Percentiles rank a stretch among this genome's conserved stretches.
phyloP scores from a whole-genome alignment of 35 echinoderm and acorn worm genomes.

The Ophioderma brevispina region DNA sequence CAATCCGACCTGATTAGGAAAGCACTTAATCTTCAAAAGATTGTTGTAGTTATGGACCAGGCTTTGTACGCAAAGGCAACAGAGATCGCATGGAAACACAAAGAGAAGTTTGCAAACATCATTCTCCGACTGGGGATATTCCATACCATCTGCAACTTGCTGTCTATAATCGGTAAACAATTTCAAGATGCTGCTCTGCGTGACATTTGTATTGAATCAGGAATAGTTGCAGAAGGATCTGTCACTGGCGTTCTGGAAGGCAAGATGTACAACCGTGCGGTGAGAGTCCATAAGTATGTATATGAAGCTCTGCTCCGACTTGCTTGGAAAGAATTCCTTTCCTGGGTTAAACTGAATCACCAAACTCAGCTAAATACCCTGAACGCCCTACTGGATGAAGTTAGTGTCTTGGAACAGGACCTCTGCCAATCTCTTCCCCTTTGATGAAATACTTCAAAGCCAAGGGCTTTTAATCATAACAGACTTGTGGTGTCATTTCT shows the following conservation, averaged over 20 bases:
- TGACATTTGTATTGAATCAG: slow-evolving; percentile 37
- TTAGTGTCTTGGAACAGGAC: too few relatives aligned
- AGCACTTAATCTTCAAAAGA: not conserved
- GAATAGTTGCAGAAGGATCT: slow-evolving; percentile 42
- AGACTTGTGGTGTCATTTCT: too few relatives aligned
- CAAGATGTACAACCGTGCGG: slow-evolving; percentile 35
- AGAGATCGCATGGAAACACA: not conserved
- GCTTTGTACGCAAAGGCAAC: not conserved
- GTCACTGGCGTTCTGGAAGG: slow-evolving; percentile 24
- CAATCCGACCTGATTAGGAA: not conserved
- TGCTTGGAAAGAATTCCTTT: slow-evolving; percentile 53
- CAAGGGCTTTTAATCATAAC: too few relatives aligned
- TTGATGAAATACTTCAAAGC: too few relatives aligned
- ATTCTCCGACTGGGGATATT: too few relatives aligned
- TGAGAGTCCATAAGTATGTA: slow-evolving; percentile 52
- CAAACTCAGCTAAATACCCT: too few relatives aligned
- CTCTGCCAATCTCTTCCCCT: too few relatives aligned
- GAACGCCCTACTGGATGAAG: too few relatives aligned
- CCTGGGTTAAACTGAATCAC: too few relatives aligned
- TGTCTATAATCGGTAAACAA: slow-evolving; percentile 39
- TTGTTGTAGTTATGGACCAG: not conserved
- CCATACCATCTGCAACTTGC: slow-evolving; percentile 46
- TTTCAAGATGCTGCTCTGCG: slow-evolving; percentile 38
- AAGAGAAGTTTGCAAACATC: not conserved
- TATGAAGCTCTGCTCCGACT: slow-evolving; percentile 42